These are phyloP conservation scores for Ciconia maguari DNA, from an alignment of 2,113 vertebrate species.

Conservation along the genomic window DNA sequence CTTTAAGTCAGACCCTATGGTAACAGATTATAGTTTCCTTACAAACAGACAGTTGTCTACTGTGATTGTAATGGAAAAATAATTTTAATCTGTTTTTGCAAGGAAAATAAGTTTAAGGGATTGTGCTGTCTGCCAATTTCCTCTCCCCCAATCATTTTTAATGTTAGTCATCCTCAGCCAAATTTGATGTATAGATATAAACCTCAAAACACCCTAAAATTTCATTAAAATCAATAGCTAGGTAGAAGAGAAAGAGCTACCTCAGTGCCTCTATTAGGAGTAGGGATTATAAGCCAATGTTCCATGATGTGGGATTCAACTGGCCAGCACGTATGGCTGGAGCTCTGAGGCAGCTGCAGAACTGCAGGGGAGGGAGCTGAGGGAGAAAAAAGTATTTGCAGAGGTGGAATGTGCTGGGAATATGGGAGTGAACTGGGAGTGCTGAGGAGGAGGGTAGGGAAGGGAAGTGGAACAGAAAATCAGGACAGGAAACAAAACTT, in stretches of 20 bases:
- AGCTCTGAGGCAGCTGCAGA: background rate
- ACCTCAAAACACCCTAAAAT: background rate
- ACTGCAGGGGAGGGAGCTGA: background rate
- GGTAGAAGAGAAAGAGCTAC: background rate
- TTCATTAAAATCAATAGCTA: background rate
- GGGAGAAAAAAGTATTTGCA: background rate
- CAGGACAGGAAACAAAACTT: background rate
- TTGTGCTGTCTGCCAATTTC: conserved; percentile 4
- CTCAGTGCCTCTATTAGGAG: background rate
- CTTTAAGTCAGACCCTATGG: background rate
- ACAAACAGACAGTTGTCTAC: conserved; percentile 2
- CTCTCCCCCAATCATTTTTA: background rate
- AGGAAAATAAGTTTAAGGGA: conserved; percentile 6
- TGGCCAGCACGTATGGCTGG: background rate
- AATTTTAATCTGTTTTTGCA: conserved; percentile 19
- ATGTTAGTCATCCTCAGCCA: conserved; percentile 17
- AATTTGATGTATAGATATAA: background rate
- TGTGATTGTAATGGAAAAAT: background rate
- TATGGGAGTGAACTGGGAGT: background rate
- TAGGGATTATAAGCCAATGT: background rate
- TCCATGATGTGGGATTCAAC: background rate
- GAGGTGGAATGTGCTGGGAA: background rate
- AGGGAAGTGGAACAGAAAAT: background rate
- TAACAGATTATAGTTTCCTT: background rate
- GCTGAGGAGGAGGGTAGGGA: background rate